phyloP scores from a whole-genome alignment of 2,113 vertebrate species.

The Tonatia bakeri region DNA sequence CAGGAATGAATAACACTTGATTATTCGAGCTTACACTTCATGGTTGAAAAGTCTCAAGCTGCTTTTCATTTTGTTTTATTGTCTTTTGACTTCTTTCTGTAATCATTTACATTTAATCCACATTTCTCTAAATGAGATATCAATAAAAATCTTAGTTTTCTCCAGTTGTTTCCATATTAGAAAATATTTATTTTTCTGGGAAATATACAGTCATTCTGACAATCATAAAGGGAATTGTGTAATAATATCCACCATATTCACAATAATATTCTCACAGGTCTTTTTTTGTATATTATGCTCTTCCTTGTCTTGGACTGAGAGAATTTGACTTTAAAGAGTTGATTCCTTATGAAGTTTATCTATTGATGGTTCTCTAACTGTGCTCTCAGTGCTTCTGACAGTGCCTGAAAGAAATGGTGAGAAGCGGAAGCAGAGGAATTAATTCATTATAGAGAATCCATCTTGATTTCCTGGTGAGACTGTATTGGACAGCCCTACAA shows the following conservation, averaged over 20 bases:
- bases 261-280: neutral
- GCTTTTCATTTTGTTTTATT: slow-evolving; percentile 67
- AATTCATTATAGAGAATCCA: neutral
- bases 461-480: neutral
- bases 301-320: neutral
- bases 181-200: neutral
- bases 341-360: neutral
- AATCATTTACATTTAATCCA: slow-evolving; percentile 47
- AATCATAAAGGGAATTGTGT: neutral
- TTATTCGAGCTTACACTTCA: slow-evolving; percentile 43
- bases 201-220: slow-evolving; percentile 34
- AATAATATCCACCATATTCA: slow-evolving; percentile 17
- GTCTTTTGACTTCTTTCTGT: slow-evolving; percentile 54
- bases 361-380: neutral
- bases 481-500: neutral
- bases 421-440: neutral
- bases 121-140: slow-evolving; percentile 54
- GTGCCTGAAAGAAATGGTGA: neutral
- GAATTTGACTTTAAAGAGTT: slow-evolving; percentile 20
- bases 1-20: slow-evolving; percentile 49
- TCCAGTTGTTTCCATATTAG: slow-evolving; percentile 35
- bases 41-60: slow-evolving; percentile 51
- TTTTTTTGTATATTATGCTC: neutral
- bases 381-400: neutral
- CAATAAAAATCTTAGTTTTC: slow-evolving; percentile 42